Base-by-base conservation (phyloP, 1,140 invertebrate genomes). In the Drosophila takahashii region DNA sequence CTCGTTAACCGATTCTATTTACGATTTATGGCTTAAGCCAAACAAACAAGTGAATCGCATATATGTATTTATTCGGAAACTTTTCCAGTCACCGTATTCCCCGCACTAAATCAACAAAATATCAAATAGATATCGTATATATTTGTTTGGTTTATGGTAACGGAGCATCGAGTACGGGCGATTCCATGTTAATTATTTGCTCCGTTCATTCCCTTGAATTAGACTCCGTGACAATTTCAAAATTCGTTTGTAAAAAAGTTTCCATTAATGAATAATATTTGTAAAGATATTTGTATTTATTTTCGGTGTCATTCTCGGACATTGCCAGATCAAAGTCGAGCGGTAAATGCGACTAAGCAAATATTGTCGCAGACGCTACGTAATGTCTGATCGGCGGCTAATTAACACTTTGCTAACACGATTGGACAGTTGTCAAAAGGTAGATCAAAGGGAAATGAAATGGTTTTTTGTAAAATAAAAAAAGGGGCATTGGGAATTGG, bases 401-500 rank as follows among this genome's bases (percentile, higher is more conserved):
- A 84, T 84, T 84, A 85, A 80, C 81, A 77, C 81, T 62, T 83
- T 70, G 78, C 78, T 78, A 80, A 65, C 70, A 54, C 59, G 48
- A 52, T 70, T 39, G 66, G 71, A 56, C 45, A 50, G 42, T 44
- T 62, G 56, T 53, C 51, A 53, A 36, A 51, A 37, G 22, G 13
- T 6, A 13, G 47, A 47, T 64, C 45, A 41, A 77, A 36, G 45
- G n/a, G 36, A 48, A 11, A 29, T 22, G 6, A 10, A 32, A 11
- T 54, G n/a, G 1, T 11, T 26, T 11, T 32, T 11, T 5, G 4
- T 7, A 9, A 8, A 32, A 9, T n/a, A 45, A 60, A 53, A 22
- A 11, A 58, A 13, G 27, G 37, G 54, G 27, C 15, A 18, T 15
- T 34, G 29, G 27, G 18, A 41, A 41, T 50, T 64, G 64, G 27